These are phyloP conservation scores for Taxidea taxus DNA, from an alignment of 2,113 vertebrate genomes.

Conservation along the genomic window DNA sequence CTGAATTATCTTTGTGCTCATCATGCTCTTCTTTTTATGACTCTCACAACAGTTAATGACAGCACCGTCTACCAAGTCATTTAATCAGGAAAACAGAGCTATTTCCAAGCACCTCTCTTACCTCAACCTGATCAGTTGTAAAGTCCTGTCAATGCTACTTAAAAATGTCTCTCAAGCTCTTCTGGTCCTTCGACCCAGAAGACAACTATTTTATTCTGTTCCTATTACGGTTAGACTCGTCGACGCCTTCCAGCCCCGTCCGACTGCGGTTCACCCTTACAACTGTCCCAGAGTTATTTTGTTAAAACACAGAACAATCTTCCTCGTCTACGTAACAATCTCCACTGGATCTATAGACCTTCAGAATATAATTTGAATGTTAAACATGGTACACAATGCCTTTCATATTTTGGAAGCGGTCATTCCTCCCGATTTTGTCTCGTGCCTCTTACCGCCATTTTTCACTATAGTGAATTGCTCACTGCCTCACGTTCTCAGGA, in stretches of 20 bases:
- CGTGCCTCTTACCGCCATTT: not conserved
- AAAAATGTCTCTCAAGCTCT: not conserved
- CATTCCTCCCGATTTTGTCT: rapidly evolving
- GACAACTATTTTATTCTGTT: not conserved
- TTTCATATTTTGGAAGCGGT: not conserved
- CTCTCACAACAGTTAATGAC: not conserved
- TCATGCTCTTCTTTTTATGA: not conserved
- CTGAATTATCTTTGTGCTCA: not conserved
- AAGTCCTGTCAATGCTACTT: not conserved
- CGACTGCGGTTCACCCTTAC: not conserved
- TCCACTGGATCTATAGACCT: not conserved
- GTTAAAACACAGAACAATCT: not conserved
- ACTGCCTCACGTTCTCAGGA: not conserved
- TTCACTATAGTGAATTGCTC: not conserved
- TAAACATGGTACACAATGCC: not conserved
- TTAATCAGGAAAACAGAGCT: too few relatives aligned
- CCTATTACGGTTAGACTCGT: not conserved
- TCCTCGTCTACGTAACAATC: not conserved
- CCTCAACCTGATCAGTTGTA: not conserved
- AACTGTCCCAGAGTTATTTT: not conserved
- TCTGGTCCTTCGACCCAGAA: not conserved
- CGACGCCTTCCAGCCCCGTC: not conserved
- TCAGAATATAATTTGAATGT: not conserved
- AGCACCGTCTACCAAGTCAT: not conserved
- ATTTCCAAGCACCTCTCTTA: not conserved